phyloP scores from a whole-genome alignment of 1,140 invertebrate species.

The Brachionus plicatilis region DNA sequence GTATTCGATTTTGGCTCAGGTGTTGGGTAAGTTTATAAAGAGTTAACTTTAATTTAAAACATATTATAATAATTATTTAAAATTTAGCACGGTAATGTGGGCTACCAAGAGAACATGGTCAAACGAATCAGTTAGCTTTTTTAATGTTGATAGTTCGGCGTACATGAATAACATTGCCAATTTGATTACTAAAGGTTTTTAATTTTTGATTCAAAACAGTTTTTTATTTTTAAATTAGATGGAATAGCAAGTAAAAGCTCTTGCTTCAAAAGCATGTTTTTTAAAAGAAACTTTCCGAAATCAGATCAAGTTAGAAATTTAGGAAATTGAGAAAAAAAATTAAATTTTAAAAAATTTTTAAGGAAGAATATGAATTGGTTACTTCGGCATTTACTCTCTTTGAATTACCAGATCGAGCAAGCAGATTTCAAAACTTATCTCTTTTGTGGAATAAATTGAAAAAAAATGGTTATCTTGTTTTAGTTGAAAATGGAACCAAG shows the following conservation, averaged over 20 bases:
- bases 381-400: conserved; percentile 8
- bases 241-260: neutral
- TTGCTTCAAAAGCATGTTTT: neutral
- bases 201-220: neutral
- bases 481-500: conserved; percentile 17
- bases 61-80: neutral
- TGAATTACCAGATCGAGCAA: neutral
- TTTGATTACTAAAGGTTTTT: conserved; percentile 6
- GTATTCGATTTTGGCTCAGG: conserved; percentile 37
- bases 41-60: neutral
- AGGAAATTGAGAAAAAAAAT: neutral
- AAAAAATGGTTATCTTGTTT: conserved; percentile 31
- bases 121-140: neutral
- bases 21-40: neutral
- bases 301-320: neutral
- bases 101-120: neutral
- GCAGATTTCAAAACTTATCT: neutral
- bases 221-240: neutral
- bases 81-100: conserved; percentile 26
- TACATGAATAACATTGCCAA: conserved; percentile 21
- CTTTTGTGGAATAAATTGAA: conserved; percentile 16
- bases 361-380: conserved; percentile 30
- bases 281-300: conserved; percentile 36
- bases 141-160: neutral
- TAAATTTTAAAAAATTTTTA: neutral